Evolutionary conservation across 1,140 invertebrate species (phyloP).

Genomic region (Manduca sexta): DNA sequence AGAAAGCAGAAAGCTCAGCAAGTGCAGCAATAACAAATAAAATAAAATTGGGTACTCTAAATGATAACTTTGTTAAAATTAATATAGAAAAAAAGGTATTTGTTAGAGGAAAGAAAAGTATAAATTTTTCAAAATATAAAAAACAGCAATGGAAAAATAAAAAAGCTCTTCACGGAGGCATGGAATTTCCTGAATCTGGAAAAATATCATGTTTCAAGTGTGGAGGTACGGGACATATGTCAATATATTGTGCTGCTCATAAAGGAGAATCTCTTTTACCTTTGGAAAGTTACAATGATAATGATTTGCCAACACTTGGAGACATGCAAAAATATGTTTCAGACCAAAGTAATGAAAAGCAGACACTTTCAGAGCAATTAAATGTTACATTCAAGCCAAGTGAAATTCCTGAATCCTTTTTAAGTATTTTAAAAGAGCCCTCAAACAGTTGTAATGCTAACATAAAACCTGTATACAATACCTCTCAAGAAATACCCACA

Average conservation of each 20-base stretch:
- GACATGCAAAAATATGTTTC: conserved; percentile 74
- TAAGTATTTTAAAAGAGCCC: conserved; percentile 47
- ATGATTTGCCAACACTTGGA: conserved; percentile 83
- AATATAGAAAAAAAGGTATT: conserved; percentile 94
- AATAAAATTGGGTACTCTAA: conserved; percentile 80
- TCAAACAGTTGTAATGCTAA: conserved; percentile 11
- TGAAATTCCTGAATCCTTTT: conserved; percentile 56
- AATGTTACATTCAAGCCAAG: conserved; percentile 40
- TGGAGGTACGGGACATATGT: conserved; percentile 87
- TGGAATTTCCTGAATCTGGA: conserved; percentile 74
- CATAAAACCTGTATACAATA: conserved; percentile 56
- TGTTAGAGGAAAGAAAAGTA: conserved; percentile 84
- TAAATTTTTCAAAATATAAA: conserved; percentile 89
- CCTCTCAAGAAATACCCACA: conserved; percentile 72
- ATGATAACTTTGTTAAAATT: conserved; percentile 92
- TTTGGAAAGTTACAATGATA: conserved; percentile 75
- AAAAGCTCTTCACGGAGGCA: conserved; percentile 74
- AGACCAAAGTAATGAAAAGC: conserved; percentile 57
- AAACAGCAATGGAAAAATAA: conserved; percentile 89
- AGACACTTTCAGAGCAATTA: conserved; percentile 36
- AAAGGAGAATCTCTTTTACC: conserved; percentile 77
- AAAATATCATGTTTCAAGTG: conserved; percentile 89
- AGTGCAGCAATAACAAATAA: conserved; percentile 71
- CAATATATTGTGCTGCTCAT: conserved; percentile 81
- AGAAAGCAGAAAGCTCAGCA: conserved; percentile 6